These are phyloP conservation scores for Sinocyclocheilus rhinocerous DNA, from an alignment of 2,113 vertebrate genomes.

Conservation along the genomic window DNA sequence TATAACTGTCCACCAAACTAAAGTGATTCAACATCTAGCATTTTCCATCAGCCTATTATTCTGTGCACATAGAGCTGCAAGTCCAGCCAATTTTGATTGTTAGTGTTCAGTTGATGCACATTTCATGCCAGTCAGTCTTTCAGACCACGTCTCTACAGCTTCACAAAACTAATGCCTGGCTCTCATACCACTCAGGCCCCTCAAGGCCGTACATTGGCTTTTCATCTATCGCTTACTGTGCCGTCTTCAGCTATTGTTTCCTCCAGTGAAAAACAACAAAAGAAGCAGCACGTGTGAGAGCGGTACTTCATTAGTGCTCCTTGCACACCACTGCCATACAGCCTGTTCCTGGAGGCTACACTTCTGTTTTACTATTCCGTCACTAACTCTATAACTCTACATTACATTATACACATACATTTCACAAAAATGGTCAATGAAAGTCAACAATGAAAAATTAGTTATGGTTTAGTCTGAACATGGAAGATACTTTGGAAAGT, in stretches of 20 bases:
- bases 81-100: constrained; percentile 30
- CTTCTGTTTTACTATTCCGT: not conserved
- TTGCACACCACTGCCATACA: not conserved
- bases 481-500: not conserved
- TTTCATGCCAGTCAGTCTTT: constrained; percentile 44
- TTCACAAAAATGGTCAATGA: constrained; percentile 12
- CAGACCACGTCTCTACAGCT: constrained; percentile 15
- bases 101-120: constrained; percentile 39
- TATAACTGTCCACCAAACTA: not conserved
- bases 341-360: not conserved
- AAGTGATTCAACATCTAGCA: constrained; percentile 46
- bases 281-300: constrained; percentile 14
- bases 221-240: constrained; percentile 33
- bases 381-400: not conserved
- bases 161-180: not conserved
- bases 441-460: not conserved
- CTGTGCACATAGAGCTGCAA: constrained; percentile 24
- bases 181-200: not conserved
- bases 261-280: constrained; percentile 40
- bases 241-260: constrained; percentile 28
- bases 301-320: constrained; percentile 21
- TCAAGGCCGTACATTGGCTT: constrained; percentile 15
- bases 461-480: not conserved
- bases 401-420: not conserved
- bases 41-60: constrained; percentile 30